A percentile compares a stretch with the other conserved stretches of the same genome.
These are phyloP conservation scores for Muntiacus reevesi DNA, from an alignment of 2,113 vertebrate species.

Conservation along the genomic window DNA sequence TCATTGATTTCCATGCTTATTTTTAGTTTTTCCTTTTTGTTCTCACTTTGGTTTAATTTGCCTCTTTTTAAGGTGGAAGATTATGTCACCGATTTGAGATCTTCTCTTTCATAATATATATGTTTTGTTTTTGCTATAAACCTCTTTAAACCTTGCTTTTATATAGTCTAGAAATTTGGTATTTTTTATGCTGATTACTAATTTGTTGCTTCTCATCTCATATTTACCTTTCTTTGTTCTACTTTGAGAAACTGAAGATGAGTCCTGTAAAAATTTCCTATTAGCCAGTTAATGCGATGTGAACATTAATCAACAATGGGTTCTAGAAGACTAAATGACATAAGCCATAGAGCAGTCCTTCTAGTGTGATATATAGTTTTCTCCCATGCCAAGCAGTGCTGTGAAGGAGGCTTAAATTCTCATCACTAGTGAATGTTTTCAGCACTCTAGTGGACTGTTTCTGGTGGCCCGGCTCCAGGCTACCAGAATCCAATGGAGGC, in stretches of 20 bases:
- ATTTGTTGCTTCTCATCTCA: neutral
- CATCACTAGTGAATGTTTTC: neutral
- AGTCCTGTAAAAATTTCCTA: neutral
- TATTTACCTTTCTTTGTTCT: neutral
- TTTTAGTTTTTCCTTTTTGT: neutral
- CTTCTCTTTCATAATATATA: neutral
- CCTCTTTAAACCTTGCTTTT: neutral
- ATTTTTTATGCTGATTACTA: neutral
- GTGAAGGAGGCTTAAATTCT: neutral
- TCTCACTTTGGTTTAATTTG: neutral
- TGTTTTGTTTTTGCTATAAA: neutral
- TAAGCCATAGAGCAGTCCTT: neutral
- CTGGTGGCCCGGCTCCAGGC: neutral
- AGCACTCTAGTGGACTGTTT: neutral
- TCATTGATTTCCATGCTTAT: neutral
- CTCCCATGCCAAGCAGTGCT: neutral
- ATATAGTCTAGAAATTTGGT: neutral
- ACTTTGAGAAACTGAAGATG: neutral
- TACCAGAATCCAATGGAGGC: neutral
- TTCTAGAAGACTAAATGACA: neutral
- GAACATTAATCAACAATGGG: neutral
- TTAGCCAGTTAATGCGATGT: no score
- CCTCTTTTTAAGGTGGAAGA: neutral
- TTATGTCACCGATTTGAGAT: neutral
- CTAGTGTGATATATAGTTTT: neutral